Evolutionary conservation across 2,113 vertebrate species (phyloP).

Genomic region (Craseonycteris thonglongyai): DNA sequence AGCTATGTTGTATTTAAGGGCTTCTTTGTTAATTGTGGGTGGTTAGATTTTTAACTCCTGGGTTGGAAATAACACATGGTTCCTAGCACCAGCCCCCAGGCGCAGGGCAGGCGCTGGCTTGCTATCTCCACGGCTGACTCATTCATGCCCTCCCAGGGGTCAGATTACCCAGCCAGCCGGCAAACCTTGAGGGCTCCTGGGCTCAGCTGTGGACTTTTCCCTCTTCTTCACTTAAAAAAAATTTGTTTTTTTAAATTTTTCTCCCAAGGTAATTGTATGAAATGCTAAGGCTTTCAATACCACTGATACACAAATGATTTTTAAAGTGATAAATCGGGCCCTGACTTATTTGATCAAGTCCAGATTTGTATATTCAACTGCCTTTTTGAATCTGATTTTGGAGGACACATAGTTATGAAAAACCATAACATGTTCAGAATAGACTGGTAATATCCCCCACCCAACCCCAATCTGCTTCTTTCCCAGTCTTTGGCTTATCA

Average conservation of each 20-base stretch:
- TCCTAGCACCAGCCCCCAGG: not conserved
- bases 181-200: not conserved
- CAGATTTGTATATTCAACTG: not conserved
- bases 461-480: not conserved
- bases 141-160: not conserved
- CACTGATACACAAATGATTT: not conserved
- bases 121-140: not conserved
- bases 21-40: not conserved
- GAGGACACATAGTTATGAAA: not conserved
- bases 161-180: not conserved
- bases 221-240: not conserved
- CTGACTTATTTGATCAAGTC: not conserved
- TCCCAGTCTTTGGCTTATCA: not conserved
- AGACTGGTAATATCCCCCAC: not conserved
- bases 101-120: not conserved
- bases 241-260: no score
- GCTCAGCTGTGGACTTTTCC: not conserved
- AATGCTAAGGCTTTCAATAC: slow-evolving; percentile 7
- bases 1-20: not conserved
- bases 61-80: not conserved
- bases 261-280: not conserved
- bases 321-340: slow-evolving; percentile 12
- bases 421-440: not conserved
- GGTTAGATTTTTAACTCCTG: not conserved
- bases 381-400: not conserved